A percentile compares a stretch with the other conserved stretches of the same genome.
Evolutionary conservation across 1,140 invertebrate species (phyloP).

Genomic region (Drosophila sp.): DNA sequence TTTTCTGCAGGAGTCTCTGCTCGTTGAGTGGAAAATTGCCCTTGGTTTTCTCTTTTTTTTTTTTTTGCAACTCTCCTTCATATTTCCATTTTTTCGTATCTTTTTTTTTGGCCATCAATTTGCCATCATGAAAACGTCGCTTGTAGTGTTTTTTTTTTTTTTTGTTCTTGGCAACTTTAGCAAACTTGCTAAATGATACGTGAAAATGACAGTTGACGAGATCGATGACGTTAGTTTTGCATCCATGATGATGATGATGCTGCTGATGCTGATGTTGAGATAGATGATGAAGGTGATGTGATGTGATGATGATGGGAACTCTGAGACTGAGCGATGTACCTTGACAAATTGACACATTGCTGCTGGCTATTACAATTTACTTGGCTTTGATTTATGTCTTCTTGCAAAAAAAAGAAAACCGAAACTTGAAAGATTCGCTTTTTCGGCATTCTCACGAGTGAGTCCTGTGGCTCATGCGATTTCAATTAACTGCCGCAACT

Average conservation of each 20-base stretch:
- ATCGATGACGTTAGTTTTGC: constrained; percentile 82
- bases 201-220: constrained; percentile 82
- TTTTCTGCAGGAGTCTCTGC: constrained; percentile 74
- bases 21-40: constrained; percentile 72
- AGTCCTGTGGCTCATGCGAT: constrained; percentile 51
- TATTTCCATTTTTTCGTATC: constrained; percentile 41
- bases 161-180: constrained; percentile 53
- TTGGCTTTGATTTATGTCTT: constrained; percentile 61
- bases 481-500: constrained; percentile 77
- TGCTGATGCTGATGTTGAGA: constrained; percentile 30
- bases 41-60: constrained; percentile 41
- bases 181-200: constrained; percentile 81
- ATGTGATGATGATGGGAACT: constrained; percentile 36
- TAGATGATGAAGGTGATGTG: neutral
- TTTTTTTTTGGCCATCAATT: constrained; percentile 65
- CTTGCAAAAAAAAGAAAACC: neutral
- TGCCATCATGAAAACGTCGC: constrained; percentile 60
- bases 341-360: constrained; percentile 80
- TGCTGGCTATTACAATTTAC: constrained; percentile 50
- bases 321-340: constrained; percentile 72
- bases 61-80: constrained; percentile 30
- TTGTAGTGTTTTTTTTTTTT: constrained; percentile 42
- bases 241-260: constrained; percentile 50
- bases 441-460: constrained; percentile 31
- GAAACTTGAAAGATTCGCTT: constrained; percentile 1